phyloP scores from a whole-genome alignment of 2,888 invertebrate genomes.

The Lepidonotus clava region DNA sequence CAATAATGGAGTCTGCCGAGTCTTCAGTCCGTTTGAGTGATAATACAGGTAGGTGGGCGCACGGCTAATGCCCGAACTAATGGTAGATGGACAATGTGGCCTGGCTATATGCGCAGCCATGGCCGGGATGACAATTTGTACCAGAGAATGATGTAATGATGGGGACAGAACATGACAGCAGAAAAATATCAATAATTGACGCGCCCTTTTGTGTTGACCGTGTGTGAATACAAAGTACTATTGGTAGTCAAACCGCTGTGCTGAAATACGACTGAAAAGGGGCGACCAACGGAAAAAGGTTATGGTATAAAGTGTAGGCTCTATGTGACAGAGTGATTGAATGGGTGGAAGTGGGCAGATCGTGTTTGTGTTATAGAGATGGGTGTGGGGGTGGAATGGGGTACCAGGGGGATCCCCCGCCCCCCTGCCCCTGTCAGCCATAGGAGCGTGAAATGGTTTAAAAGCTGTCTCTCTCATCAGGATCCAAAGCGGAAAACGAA shows the following conservation, averaged over 20 bases:
- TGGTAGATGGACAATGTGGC: not conserved
- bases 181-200: constrained; percentile 26
- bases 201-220: not conserved
- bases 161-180: not conserved
- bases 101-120: constrained; percentile 1
- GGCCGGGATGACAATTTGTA: not conserved
- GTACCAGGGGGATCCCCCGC: not conserved
- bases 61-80: not conserved
- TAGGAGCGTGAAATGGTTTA: constrained; percentile 26
- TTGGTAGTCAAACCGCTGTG: not conserved
- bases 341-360: not conserved
- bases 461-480: constrained; percentile 35
- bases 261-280: not conserved
- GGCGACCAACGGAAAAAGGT: not conserved
- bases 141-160: constrained; percentile 1
- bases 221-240: not conserved
- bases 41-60: not conserved
- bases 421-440: not conserved
- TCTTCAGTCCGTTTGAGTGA: not conserved
- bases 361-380: constrained; percentile 19
- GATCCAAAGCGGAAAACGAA: constrained; percentile 28
- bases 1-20: too few species aligned
- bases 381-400: not conserved
- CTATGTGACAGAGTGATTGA: not conserved
- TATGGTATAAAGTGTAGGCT: not conserved